Conservation (phyloP, 2,113 vertebrate species). For the Entelurus aequoreus region DNA sequence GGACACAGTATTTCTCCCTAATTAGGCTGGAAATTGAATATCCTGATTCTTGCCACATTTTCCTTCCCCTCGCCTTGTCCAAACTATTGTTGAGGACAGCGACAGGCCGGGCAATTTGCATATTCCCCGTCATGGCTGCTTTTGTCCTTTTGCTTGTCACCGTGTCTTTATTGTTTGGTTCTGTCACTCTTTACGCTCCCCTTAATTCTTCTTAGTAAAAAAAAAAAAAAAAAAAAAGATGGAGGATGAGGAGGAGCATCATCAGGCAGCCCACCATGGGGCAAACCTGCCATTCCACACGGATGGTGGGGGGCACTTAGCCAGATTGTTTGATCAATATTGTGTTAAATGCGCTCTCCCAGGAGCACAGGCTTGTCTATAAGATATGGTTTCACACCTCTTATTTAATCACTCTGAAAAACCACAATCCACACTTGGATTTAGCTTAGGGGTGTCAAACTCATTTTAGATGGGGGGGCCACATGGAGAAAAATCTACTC, state of each 20-base stretch:
- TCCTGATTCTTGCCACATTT: conserved; percentile 35
- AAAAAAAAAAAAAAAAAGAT: conserved; percentile 4
- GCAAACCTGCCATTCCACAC: conserved; percentile 31
- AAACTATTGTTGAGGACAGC: conserved; percentile 33
- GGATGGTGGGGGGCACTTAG: conserved; percentile 48
- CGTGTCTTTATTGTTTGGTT: conserved; percentile 17
- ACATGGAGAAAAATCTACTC: no score
- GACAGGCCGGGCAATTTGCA: conserved; percentile 24
- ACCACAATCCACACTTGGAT: no score
- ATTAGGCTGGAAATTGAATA: conserved; percentile 68
- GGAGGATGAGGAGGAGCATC: conserved; percentile 22
- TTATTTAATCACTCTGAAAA: no score
- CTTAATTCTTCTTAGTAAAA: conserved; percentile 9
- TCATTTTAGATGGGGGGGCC: no score
- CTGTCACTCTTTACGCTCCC: conserved; percentile 10
- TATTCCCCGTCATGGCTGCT: conserved; percentile 10
- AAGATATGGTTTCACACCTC: conserved; percentile 30
- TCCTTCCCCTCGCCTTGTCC: conserved; percentile 34
- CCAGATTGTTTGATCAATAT: conserved; percentile 60
- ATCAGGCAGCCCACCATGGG: conserved; percentile 9
- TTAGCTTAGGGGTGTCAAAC: no score
- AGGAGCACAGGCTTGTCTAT: conserved; percentile 39
- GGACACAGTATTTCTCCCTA: conserved; percentile 60
- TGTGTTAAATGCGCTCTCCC: conserved; percentile 40
- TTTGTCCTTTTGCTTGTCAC: conserved; percentile 21